Base-by-base conservation (phyloP, 2,797 vertebrate genomes). In the Anolis apletophallus region DNA sequence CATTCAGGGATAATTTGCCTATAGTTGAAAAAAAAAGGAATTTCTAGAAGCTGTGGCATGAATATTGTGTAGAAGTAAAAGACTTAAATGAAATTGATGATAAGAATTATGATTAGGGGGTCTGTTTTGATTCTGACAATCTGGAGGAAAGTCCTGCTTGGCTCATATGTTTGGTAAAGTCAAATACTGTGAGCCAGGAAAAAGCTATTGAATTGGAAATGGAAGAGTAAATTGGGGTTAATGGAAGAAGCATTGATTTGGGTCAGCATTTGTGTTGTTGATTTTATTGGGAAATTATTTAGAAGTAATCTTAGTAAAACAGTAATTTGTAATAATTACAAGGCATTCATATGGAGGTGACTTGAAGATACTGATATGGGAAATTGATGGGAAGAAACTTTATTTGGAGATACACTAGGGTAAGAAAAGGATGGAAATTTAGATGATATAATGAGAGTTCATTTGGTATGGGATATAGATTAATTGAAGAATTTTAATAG, bases 11-110 rank as follows among this genome's bases (percentile, higher is more conserved):
- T 74, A 71, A 23, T 61, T 64, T 81, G 50, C 59, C 32, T 50
- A 2, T 71, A 57, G 55, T 81, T 73, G 12, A 11, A 64, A 80
- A n/a, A n/a, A 46, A 11, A 68, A 59, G 5, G 13, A 74, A 69
- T 50, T 87, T 34, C 74, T 52, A 68, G 34, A 81, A n/a, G 21
- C 34, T 76, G n/a, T 54, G 55, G n/a, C 9, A 14, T 67, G 40
- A 29, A 61, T 11, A 12, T 36, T 34, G 19, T 32, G 26, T 46
- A 54, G 57, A 52, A 68, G 50, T 29, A 67, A 81, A 67, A 29
- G 29, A 11, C 12, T 68, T 77, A 80, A 55, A 82, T 87, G 69
- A 57, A 29, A 81, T 81, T 76, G 17, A 3, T 57, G 76, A 69
- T n/a, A 69, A 52, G 17, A 81, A 74, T 21, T 32, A 68, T 54